Conservation (phyloP, 2,888 invertebrate genomes). For the Cataglyphis cursor region DNA sequence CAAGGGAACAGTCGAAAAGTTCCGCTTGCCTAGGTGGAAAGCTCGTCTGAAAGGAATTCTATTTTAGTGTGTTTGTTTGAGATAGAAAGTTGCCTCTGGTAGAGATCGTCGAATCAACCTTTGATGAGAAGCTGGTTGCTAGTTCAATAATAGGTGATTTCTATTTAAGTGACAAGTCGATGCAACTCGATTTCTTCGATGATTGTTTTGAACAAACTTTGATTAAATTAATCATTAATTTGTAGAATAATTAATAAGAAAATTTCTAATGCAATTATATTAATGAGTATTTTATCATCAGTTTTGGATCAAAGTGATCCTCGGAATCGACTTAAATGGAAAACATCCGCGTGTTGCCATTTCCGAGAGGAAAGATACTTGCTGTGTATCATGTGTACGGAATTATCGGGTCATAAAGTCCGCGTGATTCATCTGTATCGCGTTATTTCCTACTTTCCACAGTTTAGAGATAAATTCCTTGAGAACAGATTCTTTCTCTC, state of each 20-base stretch:
- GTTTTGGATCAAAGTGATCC: not conserved
- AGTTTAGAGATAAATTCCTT: not conserved
- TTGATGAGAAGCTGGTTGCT: not conserved
- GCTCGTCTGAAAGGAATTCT: not conserved
- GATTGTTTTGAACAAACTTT: not conserved
- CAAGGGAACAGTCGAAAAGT: not conserved
- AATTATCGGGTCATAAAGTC: not conserved
- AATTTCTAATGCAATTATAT: not conserved
- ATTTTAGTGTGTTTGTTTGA: slow-evolving; percentile 15
- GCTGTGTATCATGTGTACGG: not conserved
- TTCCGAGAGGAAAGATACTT: not conserved
- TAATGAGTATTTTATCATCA: not conserved
- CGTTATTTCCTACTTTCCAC: slow-evolving; percentile 15
- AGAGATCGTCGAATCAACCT: not conserved
- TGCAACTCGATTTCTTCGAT: not conserved
- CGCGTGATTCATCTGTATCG: slow-evolving; percentile 21
- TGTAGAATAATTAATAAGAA: not conserved
- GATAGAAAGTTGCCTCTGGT: slow-evolving; percentile 36
- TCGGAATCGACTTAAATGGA: not conserved
- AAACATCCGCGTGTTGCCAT: not conserved
- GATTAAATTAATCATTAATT: not conserved
- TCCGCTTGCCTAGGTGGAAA: slow-evolving; percentile 32
- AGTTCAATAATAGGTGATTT: not conserved
- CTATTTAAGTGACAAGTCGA: not conserved
- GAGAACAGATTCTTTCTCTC: not conserved